Evolutionary conservation across 2,113 vertebrate genomes (phyloP).

Genomic region (Hemiprocne comata): DNA sequence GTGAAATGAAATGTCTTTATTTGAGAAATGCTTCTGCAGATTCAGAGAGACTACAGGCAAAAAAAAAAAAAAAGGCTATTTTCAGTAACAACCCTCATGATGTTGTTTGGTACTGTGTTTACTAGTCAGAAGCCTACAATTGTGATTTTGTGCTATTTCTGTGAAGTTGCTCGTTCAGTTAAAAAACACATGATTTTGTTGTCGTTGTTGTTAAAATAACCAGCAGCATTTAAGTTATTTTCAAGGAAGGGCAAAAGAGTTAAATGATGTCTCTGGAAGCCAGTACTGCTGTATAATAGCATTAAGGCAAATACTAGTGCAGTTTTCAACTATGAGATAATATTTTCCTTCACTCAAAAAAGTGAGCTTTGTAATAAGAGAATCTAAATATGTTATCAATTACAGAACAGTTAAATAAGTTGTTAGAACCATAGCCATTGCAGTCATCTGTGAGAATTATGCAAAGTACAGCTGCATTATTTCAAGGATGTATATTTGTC

Average conservation of each 20-base stretch:
- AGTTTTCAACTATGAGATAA: not conserved
- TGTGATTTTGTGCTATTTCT: not conserved
- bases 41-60: not conserved
- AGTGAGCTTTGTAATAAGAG: not conserved
- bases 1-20: not conserved
- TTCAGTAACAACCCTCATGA: not conserved
- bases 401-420: not conserved
- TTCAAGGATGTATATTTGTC: not conserved
- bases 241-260: not conserved
- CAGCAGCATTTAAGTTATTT: not conserved
- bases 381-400: slow-evolving; percentile 9
- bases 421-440: not conserved
- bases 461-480: not conserved
- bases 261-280: not conserved
- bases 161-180: not conserved
- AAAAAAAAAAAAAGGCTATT: not conserved
- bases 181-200: not conserved
- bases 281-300: not conserved
- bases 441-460: not conserved
- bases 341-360: not conserved
- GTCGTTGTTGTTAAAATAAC: not conserved
- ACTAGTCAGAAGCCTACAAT: not conserved
- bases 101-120: not conserved
- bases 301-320: not conserved
- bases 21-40: slow-evolving; percentile 5